A percentile compares a stretch with the other conserved stretches of the same genome.
Evolutionary conservation across 2,113 vertebrate species (phyloP).

Genomic region (Plestiodon gilberti): DNA sequence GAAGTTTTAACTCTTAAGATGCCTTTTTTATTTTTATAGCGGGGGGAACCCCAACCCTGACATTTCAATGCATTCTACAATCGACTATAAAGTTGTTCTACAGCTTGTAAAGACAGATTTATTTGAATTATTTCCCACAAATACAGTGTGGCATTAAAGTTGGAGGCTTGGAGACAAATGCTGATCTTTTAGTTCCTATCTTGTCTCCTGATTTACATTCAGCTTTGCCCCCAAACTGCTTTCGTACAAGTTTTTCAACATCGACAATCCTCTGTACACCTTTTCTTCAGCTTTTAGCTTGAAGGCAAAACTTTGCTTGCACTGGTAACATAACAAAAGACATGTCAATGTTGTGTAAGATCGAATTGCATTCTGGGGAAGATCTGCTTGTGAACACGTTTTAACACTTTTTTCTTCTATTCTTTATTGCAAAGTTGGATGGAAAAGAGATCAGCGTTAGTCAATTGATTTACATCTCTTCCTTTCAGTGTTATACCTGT

Average conservation of each 20-base stretch:
- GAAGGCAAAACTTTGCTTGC: constrained; percentile 43
- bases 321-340: constrained; percentile 23
- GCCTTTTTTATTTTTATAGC: neutral
- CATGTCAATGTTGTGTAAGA: constrained; percentile 21
- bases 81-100: neutral
- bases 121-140: constrained; percentile 21
- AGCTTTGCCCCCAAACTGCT: constrained; percentile 23
- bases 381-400: constrained; percentile 50
- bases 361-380: constrained; percentile 32
- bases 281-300: constrained; percentile 48
- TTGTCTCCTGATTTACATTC: constrained; percentile 14
- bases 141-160: neutral
- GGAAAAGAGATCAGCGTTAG: constrained; percentile 62
- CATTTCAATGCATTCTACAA: constrained; percentile 21
- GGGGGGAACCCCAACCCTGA: neutral
- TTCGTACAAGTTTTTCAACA: constrained; percentile 9
- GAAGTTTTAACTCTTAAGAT: constrained; percentile 30
- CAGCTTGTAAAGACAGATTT: constrained; percentile 3
- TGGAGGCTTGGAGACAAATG: neutral
- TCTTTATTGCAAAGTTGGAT: constrained; percentile 23
- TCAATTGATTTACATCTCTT: constrained; percentile 75
- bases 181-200: constrained; percentile 24
- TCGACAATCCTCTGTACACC: constrained; percentile 29
- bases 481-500: constrained; percentile 73
- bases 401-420: constrained; percentile 58